Conservation (phyloP, 2,797 vertebrate species). For the Sebastes matsubarae region DNA sequence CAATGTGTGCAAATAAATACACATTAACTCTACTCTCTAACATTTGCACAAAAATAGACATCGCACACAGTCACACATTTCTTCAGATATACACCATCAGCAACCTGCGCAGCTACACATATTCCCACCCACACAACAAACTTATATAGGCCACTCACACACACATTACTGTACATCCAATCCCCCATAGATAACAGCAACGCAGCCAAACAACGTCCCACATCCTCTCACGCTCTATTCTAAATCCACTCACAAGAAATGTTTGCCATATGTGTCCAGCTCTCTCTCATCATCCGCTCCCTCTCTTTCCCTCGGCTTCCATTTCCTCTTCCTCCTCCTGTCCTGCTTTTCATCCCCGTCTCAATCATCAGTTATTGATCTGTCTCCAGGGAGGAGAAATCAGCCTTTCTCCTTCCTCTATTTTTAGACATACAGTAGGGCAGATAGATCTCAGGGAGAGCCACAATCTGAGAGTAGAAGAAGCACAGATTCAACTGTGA, state of each 20-base stretch:
- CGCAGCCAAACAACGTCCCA: constrained; percentile 6
- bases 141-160: constrained; percentile 31
- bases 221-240: constrained; percentile 1
- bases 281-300: neutral
- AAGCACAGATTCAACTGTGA: neutral
- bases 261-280: neutral
- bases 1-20: neutral
- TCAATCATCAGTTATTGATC: constrained; percentile 71
- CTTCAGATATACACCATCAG: constrained; percentile 4
- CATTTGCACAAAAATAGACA: neutral
- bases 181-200: neutral
- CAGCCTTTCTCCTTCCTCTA: constrained; percentile 44
- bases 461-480: constrained; percentile 15
- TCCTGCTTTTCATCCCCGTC: constrained; percentile 5
- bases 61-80: constrained; percentile 10
- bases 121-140: constrained; percentile 35
- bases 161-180: neutral
- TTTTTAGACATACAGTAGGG: constrained; percentile 52
- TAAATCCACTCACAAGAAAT: constrained; percentile 1
- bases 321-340: constrained; percentile 8
- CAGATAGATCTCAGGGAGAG: constrained; percentile 40
- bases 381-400: constrained; percentile 56
- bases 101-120: constrained; percentile 24
- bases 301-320: neutral
- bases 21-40: neutral